Base-by-base conservation (phyloP, 35 echinoderm and acorn worm genomes). In the Amphiura filiformis region DNA sequence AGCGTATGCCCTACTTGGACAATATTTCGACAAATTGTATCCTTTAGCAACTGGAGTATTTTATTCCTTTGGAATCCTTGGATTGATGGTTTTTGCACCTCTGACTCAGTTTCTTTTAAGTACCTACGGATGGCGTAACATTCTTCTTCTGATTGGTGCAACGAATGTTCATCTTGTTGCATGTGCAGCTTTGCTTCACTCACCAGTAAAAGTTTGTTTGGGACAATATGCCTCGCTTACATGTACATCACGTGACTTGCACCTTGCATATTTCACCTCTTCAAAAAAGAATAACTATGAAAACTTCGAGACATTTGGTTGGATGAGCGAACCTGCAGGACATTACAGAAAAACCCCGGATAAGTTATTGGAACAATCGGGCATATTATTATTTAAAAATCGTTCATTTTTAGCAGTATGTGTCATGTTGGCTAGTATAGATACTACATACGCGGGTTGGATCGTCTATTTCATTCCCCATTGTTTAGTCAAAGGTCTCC, bases 71-170 rank as follows among this genome's bases (percentile, higher is more conserved):
- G 28, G 2, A 32, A 22, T 41, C 20, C 14, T 83, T 52, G 81
- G 81, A 49, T 22, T 83, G 15, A 31, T 83, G 23, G 81, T 56
- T 15, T 83, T 44, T 32, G 81, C 81, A 83, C 81, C 81, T 22
- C 15, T 83, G 15, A 32, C 34, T 20, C 81, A 83, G 33, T 31
- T 56, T 0, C 34, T 83, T n/a, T 33, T 83, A 15, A 34, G 52
- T 5, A 83, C 81, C 14, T 83, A 83, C 41, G 81, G 81, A 32
- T 83, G 81, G 81, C 37, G 81, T n/a, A 44, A 31, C 31, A 57
- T 23, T 0, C 40, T 83, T 37, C 37, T 83, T 26, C 41, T 83
- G 13, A 41, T 33, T 22, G 41, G 81, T 31, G 81, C 1, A 11
- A 32, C 34, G 26, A 31, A 15, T 15, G 17, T 83, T 39, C 41